Evolutionary conservation across 2,113 vertebrate genomes (phyloP).

Genomic region (Trinectes maculatus): DNA sequence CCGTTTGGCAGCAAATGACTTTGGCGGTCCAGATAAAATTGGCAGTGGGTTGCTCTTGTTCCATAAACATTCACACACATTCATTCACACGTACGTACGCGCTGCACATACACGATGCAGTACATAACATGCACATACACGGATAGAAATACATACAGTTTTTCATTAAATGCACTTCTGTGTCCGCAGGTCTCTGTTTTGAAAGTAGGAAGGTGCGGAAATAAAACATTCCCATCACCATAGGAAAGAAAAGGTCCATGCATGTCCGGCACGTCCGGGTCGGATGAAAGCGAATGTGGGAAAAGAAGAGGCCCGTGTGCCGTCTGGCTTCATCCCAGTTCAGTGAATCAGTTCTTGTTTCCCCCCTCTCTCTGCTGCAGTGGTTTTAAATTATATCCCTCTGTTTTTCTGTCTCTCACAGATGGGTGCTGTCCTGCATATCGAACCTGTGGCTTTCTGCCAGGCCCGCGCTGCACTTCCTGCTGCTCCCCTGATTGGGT

Average conservation of each 20-base stretch:
- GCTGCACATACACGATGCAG: constrained; percentile 49
- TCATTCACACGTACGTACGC: constrained; percentile 7
- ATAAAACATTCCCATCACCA: constrained; percentile 63
- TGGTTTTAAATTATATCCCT: constrained; percentile 24
- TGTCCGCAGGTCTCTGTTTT: constrained; percentile 70
- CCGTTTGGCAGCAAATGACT: constrained; percentile 64
- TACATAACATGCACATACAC: constrained; percentile 77
- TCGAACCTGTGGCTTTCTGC: constrained; percentile 80
- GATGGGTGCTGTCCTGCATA: constrained; percentile 84
- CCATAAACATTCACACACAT: constrained; percentile 2
- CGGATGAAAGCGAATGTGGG: constrained; percentile 21
- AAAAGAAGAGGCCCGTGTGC: constrained; percentile 1
- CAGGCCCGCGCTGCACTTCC: constrained; percentile 75
- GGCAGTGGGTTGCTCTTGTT: constrained; percentile 75
- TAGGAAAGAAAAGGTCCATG: constrained; percentile 77
- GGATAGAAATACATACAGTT: constrained; percentile 65
- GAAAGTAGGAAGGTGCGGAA: constrained; percentile 73
- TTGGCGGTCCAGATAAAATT: constrained; percentile 61
- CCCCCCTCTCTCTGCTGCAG: constrained; percentile 29
- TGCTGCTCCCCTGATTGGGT: constrained; percentile 77
- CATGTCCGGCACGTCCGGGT: constrained; percentile 42
- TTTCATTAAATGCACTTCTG: constrained; percentile 81
- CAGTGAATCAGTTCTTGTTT: constrained; percentile 13
- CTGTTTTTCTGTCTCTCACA: constrained; percentile 69
- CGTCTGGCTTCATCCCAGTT: constrained; percentile 8